Conservation (phyloP, 2,797 vertebrate species). For the Allobates femoralis region DNA sequence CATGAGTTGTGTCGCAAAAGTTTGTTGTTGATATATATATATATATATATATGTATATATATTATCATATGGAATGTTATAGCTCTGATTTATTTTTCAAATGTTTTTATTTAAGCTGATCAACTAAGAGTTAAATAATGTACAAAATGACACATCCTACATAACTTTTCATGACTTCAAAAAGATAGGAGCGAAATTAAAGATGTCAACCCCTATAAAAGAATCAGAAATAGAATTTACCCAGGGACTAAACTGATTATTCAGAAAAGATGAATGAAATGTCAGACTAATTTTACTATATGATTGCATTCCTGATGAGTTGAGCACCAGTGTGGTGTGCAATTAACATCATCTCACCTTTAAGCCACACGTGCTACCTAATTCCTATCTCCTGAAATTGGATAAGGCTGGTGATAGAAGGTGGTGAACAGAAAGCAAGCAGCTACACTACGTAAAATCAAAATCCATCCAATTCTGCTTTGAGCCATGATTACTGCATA, state of each 20-base stretch:
- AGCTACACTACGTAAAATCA: slow-evolving; percentile 28
- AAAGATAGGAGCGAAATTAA: slow-evolving; percentile 54
- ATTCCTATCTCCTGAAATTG: slow-evolving; percentile 31
- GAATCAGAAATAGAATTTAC: slow-evolving; percentile 46
- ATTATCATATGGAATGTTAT: too few species aligned
- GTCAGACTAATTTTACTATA: slow-evolving; percentile 60
- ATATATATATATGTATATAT: too few species aligned
- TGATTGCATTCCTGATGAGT: slow-evolving; percentile 62
- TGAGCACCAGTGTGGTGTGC: slow-evolving; percentile 51
- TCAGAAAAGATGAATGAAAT: slow-evolving; percentile 59
- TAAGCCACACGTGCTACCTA: slow-evolving; percentile 41
- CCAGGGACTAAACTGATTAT: slow-evolving; percentile 55
- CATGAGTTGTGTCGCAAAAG: too few species aligned
- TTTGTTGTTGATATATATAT: too few species aligned
- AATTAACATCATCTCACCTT: slow-evolving; percentile 58
- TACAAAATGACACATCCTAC: slow-evolving; percentile 23
- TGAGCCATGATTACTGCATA: slow-evolving; percentile 16
- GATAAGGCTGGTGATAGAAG: slow-evolving; percentile 10
- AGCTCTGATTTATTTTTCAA: neutral
- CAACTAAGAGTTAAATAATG: slow-evolving; percentile 24
- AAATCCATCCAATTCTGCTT: slow-evolving; percentile 21
- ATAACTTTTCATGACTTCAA: slow-evolving; percentile 45
- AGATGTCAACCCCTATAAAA: slow-evolving; percentile 43
- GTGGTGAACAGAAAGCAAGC: neutral
- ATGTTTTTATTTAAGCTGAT: neutral